phyloP scores from a whole-genome alignment of 2,113 vertebrate species.

The Shinisaurus crocodilurus region DNA sequence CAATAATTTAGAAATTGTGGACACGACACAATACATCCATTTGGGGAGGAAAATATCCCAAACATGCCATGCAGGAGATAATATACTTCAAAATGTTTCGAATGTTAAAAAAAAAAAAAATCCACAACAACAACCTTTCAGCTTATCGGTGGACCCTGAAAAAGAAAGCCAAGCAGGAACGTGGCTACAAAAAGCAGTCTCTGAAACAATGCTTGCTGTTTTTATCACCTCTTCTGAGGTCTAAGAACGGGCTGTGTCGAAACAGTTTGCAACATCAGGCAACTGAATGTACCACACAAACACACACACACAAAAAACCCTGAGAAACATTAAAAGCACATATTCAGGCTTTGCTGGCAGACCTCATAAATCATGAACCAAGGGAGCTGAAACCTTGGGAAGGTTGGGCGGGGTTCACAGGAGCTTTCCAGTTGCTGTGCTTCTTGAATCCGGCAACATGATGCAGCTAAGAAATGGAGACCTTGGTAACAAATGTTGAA shows the following conservation, averaged over 20 bases:
- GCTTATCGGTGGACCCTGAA: background rate
- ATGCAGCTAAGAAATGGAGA: background rate
- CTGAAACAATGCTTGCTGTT: fast-evolving
- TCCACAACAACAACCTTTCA: background rate
- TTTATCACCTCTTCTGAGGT: background rate
- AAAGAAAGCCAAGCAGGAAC: background rate
- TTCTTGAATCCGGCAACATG: background rate
- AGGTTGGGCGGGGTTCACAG: background rate
- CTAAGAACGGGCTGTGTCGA: background rate
- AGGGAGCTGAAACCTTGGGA: conserved; percentile 12
- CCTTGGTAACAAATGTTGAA: background rate
- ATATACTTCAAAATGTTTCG: background rate
- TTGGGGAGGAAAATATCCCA: background rate
- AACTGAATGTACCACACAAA: background rate
- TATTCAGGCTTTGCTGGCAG: fast-evolving
- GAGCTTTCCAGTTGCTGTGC: background rate
- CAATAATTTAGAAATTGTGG: background rate
- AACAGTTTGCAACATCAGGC: background rate
- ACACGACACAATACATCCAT: background rate
- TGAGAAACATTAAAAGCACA: conserved; percentile 12
- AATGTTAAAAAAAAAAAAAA: too few relatives aligned
- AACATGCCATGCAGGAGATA: background rate
- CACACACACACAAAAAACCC: too few relatives aligned
- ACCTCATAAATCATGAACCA: conserved; percentile 37
- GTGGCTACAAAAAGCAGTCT: fast-evolving